Base-by-base conservation (phyloP, 2,888 invertebrate species). In the Epinotia demarniana region DNA sequence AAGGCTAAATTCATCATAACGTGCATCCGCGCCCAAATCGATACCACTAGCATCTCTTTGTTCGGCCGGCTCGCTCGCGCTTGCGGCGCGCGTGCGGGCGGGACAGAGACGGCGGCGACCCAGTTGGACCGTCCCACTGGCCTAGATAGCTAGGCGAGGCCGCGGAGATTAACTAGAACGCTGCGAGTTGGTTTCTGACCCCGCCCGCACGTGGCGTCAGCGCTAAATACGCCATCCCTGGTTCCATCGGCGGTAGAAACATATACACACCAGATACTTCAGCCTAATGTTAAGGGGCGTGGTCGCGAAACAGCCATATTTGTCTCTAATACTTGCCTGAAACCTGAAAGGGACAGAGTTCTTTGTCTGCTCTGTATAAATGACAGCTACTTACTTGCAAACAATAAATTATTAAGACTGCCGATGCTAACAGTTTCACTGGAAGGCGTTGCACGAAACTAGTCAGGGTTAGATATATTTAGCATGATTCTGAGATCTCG, bases 11-110 rank as follows among this genome's bases (percentile, higher is more conserved):
- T 62, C 68, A 69, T 73, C 68, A 73, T 60, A 73, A 68, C 69
- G 69, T 74, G 63, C 71, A 71, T 71, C 66, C 64, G 71, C 71
- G 67, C 71, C 64, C 63, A 39, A 71, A 75, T 75, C 75, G 75
- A 75, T 75, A 75, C 72, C 39, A 61, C 68, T 58, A 49, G 63
- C 70, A 71, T 75, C 74, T 75, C 75, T 75, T 75, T 75, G 75
- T 75, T 75, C 43, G 43, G 9, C 6, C 46, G 67, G 67, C 75
- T 61, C 27, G 18, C 61, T 67, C 71, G 9, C 55, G 8, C 72
- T 27, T 5, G 75, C 1, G 67, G 19, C 11, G 16, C 8, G 16
- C 3, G 55, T 5, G 19, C 49, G 70, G 11, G 75, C 5, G 75
- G 18, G 75, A 75, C 46, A 9, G 61, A 27, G 71, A 62, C 58